Evolutionary conservation across 2,888 invertebrate species (phyloP).

Genomic region (Sisyra nigra): DNA sequence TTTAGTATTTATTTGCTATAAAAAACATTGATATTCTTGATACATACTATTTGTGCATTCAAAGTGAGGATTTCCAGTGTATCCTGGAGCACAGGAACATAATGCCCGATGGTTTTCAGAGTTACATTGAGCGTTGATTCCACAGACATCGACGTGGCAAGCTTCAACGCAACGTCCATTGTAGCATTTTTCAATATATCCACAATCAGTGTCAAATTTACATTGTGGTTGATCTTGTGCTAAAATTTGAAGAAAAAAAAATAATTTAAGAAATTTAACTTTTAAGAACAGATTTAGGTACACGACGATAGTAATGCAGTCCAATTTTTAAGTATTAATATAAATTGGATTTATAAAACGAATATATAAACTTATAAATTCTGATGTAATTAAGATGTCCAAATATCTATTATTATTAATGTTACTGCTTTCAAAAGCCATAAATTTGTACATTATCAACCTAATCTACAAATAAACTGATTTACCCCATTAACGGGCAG

Average conservation of each 20-base stretch:
- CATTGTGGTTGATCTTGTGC: slow-evolving; percentile 43
- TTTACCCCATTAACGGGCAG: too few species aligned
- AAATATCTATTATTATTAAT: too few species aligned
- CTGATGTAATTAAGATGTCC: too few species aligned
- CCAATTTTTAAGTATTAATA: too few species aligned
- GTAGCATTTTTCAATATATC: slow-evolving; percentile 55
- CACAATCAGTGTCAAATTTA: slow-evolving; percentile 57
- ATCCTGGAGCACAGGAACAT: slow-evolving; percentile 64
- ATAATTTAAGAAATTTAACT: too few species aligned
- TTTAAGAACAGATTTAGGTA: background rate
- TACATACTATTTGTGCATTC: slow-evolving; percentile 42
- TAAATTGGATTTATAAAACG: too few species aligned
- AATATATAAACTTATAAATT: too few species aligned
- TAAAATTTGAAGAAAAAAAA: slow-evolving; percentile 11
- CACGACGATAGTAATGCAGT: too few species aligned
- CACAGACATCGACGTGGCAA: slow-evolving; percentile 62
- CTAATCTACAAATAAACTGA: too few species aligned
- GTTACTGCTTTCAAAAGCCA: too few species aligned
- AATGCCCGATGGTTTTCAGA: slow-evolving; percentile 58
- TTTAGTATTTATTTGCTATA: background rate
- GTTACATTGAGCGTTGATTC: slow-evolving; percentile 67
- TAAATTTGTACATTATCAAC: too few species aligned
- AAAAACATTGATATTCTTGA: background rate
- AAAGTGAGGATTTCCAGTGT: slow-evolving; percentile 59
- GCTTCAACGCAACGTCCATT: slow-evolving; percentile 63